Conservation (phyloP, 1,140 invertebrate species). For the Manduca sexta region DNA sequence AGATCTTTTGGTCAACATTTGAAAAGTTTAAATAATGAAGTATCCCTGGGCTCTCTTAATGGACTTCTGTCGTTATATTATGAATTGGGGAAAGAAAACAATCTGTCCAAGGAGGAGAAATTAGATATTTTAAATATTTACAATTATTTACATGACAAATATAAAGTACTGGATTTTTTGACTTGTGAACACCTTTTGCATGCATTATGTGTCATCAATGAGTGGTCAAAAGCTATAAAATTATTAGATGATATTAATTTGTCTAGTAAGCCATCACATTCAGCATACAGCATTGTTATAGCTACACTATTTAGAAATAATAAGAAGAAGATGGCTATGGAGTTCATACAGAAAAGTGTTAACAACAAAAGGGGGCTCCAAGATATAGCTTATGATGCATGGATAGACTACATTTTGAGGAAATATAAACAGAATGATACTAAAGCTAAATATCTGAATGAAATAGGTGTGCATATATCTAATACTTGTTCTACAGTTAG, state of each 20-base stretch:
- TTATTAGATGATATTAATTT: constrained; percentile 76
- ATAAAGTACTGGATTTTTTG: constrained; percentile 73
- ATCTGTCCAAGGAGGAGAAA: constrained; percentile 66
- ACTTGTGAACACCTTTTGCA: constrained; percentile 75
- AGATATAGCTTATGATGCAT: constrained; percentile 49
- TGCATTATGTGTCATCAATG: constrained; percentile 75
- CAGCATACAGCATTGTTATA: constrained; percentile 66
- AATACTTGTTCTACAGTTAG: constrained; percentile 41
- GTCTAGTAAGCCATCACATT: constrained; percentile 36
- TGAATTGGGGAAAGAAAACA: constrained; percentile 36
- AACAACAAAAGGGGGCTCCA: constrained; percentile 25
- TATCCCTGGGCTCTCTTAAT: constrained; percentile 73
- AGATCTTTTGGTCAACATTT: constrained; percentile 75
- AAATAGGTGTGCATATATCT: constrained; percentile 66
- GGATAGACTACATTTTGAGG: constrained; percentile 63
- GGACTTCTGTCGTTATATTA: constrained; percentile 74
- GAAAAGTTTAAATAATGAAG: constrained; percentile 48
- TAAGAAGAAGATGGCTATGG: constrained; percentile 71
- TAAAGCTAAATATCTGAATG: constrained; percentile 57
- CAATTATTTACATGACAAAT: constrained; percentile 69
- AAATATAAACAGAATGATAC: constrained; percentile 59
- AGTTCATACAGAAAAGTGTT: constrained; percentile 68
- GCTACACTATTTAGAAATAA: constrained; percentile 73
- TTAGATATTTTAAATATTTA: constrained; percentile 74
- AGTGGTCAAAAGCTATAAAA: constrained; percentile 76